phyloP scores from a whole-genome alignment of 1,140 invertebrate genomes.

The Drosophila ficusphila region DNA sequence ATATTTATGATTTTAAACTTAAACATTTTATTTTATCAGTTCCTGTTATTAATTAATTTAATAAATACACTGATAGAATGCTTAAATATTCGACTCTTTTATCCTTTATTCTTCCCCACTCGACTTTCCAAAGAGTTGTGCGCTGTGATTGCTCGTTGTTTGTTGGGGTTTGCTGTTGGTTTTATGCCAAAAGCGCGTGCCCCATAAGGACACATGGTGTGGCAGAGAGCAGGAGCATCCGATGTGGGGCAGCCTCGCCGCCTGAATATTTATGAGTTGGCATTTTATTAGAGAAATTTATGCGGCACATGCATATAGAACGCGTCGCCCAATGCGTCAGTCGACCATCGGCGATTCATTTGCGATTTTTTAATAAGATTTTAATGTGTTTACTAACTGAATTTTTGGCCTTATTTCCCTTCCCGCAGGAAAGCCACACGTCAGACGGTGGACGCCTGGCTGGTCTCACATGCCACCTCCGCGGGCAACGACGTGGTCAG shows the following conservation, averaged over 20 bases:
- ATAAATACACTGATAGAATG: not conserved
- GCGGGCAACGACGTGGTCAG: constrained; percentile 85
- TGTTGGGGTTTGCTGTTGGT: constrained; percentile 11
- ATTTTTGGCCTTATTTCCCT: constrained; percentile 40
- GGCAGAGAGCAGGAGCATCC: not conserved
- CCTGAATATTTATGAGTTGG: constrained; percentile 79
- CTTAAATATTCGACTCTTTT: not conserved
- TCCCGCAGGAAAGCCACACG: constrained; percentile 94
- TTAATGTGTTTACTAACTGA: constrained; percentile 47
- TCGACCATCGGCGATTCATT: constrained; percentile 45
- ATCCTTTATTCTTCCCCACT: not conserved
- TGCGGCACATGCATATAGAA: constrained; percentile 46
- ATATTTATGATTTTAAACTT: no score
- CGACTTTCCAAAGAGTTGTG: constrained; percentile 40
- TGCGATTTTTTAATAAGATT: constrained; percentile 59
- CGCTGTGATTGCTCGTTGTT: constrained; percentile 54
- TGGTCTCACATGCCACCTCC: constrained; percentile 93
- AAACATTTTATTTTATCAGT: no score
- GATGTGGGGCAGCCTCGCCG: constrained; percentile 10
- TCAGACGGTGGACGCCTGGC: constrained; percentile 95
- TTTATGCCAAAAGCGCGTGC: constrained; percentile 71
- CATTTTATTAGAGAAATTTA: constrained; percentile 75
- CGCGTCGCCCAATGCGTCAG: not conserved
- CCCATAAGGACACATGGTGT: constrained; percentile 55
- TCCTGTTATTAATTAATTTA: no score